Conservation (phyloP, 1,140 invertebrate species). For the Caenorhabditis latens region DNA sequence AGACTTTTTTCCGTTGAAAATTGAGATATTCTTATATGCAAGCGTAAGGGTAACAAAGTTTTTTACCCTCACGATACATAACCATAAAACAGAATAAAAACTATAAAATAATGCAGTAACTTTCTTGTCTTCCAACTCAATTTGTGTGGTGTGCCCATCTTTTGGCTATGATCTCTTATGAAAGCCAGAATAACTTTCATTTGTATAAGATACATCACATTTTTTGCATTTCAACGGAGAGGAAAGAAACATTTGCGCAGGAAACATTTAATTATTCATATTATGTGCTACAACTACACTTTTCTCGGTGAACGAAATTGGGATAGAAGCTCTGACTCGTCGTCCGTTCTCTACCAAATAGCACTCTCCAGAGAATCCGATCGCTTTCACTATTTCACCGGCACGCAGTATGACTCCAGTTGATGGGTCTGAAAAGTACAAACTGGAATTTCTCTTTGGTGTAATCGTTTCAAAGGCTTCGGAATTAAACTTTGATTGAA, state of each 20-base stretch:
- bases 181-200: conserved; percentile 17
- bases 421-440: conserved; percentile 49
- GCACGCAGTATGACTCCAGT: conserved; percentile 54
- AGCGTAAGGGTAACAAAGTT: background rate
- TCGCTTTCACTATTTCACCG: conserved; percentile 60
- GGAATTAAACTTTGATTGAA: background rate
- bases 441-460: background rate
- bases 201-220: background rate
- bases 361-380: conserved; percentile 60
- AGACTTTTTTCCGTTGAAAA: background rate
- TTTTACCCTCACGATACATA: background rate
- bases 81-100: background rate
- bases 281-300: conserved; percentile 49
- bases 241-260: background rate
- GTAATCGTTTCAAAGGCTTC: no score
- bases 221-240: background rate
- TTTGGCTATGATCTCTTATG: no score
- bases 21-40: conserved; percentile 4
- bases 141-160: no score
- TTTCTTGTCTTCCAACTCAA: no score
- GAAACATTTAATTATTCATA: conserved; percentile 43
- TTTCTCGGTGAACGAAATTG: conserved; percentile 61
- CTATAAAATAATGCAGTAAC: background rate
- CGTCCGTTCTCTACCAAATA: conserved; percentile 60
- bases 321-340: conserved; percentile 42